Percentiles rank a stretch among this genome's conserved stretches.
These are phyloP conservation scores for Volucella zonaria DNA, from an alignment of 2,888 invertebrate genomes.

Conservation along the genomic window DNA sequence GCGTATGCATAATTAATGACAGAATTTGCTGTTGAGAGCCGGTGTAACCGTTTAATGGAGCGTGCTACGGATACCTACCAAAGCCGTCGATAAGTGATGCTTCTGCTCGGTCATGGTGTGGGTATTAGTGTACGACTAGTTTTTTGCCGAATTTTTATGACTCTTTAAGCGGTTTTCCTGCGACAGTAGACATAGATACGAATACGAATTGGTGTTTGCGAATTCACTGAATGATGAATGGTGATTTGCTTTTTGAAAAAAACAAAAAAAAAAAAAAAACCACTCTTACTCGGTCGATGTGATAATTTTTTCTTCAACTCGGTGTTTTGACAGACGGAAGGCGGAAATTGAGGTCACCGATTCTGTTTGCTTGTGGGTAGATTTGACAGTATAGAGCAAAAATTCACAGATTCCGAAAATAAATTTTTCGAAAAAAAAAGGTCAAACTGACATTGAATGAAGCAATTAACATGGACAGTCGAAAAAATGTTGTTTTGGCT, in stretches of 20 bases:
- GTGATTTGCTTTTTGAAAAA: background rate
- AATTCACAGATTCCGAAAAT: conserved; percentile 3
- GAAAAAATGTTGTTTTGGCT: background rate
- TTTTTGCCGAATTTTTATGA: conserved; percentile 25
- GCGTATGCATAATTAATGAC: conserved; percentile 66
- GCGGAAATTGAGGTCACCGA: conserved; percentile 44
- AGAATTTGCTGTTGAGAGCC: conserved; percentile 38
- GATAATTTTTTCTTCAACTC: background rate
- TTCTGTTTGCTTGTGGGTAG: conserved; percentile 19
- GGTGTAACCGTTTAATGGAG: conserved; percentile 36
- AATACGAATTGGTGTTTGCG: too few relatives aligned
- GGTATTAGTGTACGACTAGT: conserved; percentile 4
- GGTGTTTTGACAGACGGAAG: conserved; percentile 17
- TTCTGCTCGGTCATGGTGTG: conserved; percentile 5
- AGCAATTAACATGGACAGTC: conserved; percentile 51
- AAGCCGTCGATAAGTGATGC: background rate
- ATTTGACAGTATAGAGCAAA: conserved; percentile 2
- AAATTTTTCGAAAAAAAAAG: conserved; percentile 9
- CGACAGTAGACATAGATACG: conserved; percentile 9
- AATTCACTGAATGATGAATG: background rate
- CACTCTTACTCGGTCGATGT: conserved; percentile 10
- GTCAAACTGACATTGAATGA: conserved; percentile 48
- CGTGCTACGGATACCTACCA: conserved; percentile 24
- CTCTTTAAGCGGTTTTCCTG: conserved; percentile 47
- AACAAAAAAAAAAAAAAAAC: background rate